phyloP scores from a whole-genome alignment of 2,888 invertebrate species.

The Bursaphelenchus okinawaensis region DNA sequence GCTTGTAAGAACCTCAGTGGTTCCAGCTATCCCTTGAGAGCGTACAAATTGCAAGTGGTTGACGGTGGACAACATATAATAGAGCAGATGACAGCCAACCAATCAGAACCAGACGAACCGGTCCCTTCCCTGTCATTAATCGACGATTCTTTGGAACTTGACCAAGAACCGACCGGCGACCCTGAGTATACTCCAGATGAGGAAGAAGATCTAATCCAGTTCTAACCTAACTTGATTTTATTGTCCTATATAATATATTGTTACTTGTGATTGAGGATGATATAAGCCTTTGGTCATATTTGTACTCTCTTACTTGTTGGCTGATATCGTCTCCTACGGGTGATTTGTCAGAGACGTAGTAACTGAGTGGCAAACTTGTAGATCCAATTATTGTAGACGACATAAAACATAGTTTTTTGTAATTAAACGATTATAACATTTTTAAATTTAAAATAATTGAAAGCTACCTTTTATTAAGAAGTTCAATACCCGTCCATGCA shows the following conservation, averaged over 20 bases:
- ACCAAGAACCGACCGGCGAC: background rate
- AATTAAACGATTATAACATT: too few relatives aligned
- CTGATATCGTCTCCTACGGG: conserved; percentile 30
- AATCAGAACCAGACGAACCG: background rate
- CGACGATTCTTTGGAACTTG: too few relatives aligned
- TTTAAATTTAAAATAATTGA: background rate
- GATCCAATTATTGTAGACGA: background rate
- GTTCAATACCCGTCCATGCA: conserved; percentile 68
- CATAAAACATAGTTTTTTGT: too few relatives aligned
- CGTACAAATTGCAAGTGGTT: background rate
- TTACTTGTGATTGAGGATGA: conserved; percentile 20
- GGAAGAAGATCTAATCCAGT: background rate
- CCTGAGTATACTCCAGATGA: background rate
- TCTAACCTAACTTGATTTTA: background rate
- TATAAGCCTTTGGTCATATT: conserved; percentile 10
- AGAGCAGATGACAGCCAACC: background rate
- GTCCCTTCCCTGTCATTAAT: too few relatives aligned
- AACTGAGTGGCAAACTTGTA: conserved; percentile 23
- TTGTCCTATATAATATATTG: conserved; percentile 2
- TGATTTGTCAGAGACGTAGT: conserved; percentile 36
- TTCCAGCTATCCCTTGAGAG: background rate
- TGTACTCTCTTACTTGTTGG: background rate
- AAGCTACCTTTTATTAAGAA: background rate
- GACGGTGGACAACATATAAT: background rate
- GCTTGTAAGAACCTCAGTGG: background rate